A percentile compares a stretch with the other conserved stretches of the same genome.
These are phyloP conservation scores for Cygnus atratus DNA, from an alignment of 2,113 vertebrate genomes.

Conservation along the genomic window DNA sequence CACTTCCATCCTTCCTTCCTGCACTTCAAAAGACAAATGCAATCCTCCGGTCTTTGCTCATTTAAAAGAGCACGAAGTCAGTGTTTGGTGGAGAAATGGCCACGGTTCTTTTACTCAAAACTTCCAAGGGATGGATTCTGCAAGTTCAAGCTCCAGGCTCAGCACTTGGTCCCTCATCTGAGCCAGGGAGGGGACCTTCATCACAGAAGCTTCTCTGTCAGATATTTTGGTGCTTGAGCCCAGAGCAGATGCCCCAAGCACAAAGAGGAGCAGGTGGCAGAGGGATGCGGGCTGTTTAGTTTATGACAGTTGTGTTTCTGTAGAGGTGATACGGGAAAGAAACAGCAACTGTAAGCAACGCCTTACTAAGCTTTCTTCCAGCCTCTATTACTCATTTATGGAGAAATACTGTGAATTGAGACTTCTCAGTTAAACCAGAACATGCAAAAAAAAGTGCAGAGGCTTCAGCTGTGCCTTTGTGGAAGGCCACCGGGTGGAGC, in stretches of 20 bases:
- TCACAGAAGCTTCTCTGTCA: fast-evolving
- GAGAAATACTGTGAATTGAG: background rate
- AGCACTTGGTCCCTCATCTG: fast-evolving
- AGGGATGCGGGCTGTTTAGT: background rate
- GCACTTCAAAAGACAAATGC: background rate
- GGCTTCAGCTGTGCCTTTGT: background rate
- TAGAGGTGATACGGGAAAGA: background rate
- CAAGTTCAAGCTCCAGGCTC: fast-evolving
- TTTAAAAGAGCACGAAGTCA: background rate
- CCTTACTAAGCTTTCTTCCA: fast-evolving
- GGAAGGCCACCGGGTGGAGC: constrained; percentile 35
- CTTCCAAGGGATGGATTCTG: background rate
- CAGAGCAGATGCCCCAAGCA: background rate
- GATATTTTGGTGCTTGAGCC: background rate
- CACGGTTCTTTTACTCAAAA: fast-evolving
- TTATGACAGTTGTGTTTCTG: background rate
- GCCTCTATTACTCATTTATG: background rate
- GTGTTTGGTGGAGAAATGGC: fast-evolving
- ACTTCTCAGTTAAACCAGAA: fast-evolving
- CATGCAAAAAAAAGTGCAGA: background rate
- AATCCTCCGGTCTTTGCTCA: background rate
- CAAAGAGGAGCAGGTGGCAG: background rate
- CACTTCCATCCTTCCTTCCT: background rate
- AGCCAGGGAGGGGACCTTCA: fast-evolving
- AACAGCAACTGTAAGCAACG: background rate